Percentiles rank a stretch among this genome's conserved stretches.
These are phyloP conservation scores for Sebastes diaconus DNA, from an alignment of 2,797 vertebrate genomes.

Conservation along the genomic window DNA sequence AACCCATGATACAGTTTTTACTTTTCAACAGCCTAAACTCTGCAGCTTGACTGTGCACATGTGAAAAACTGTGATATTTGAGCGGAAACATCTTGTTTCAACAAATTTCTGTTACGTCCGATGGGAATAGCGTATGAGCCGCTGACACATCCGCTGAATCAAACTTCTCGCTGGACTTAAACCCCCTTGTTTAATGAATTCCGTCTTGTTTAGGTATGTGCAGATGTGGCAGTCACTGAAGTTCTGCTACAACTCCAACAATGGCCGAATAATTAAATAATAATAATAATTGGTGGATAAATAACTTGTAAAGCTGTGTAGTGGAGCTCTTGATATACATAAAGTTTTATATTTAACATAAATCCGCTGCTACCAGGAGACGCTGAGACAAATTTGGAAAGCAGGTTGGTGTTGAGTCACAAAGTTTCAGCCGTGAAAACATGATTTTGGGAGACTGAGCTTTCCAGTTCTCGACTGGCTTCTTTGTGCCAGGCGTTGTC, in stretches of 20 bases:
- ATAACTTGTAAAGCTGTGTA: not conserved
- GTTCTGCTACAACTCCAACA: not conserved
- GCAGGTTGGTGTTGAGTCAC: constrained; percentile 30
- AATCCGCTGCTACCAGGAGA: constrained; percentile 30
- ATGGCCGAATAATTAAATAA: not conserved
- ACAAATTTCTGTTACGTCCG: constrained; percentile 1
- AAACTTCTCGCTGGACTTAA: constrained; percentile 10
- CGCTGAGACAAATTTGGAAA: constrained; percentile 32
- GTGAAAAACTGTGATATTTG: constrained; percentile 1
- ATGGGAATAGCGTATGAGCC: constrained; percentile 15
- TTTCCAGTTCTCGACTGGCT: constrained; percentile 18
- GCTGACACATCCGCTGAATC: constrained; percentile 25
- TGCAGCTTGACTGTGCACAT: not conserved
- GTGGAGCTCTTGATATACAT: not conserved
- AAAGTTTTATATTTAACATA: constrained; percentile 5
- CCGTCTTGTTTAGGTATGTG: constrained; percentile 34
- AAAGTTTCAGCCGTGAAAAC: constrained; percentile 36
- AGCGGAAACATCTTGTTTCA: constrained; percentile 29
- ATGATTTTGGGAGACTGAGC: constrained; percentile 19
- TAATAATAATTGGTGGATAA: not conserved
- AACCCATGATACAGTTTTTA: not conserved
- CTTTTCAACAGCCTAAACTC: not conserved
- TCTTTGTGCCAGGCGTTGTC: constrained; percentile 42
- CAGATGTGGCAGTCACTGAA: constrained; percentile 13
- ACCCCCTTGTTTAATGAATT: constrained; percentile 1